Conservation (phyloP, 2,888 invertebrate species). For the Zele albiditarsus region DNA sequence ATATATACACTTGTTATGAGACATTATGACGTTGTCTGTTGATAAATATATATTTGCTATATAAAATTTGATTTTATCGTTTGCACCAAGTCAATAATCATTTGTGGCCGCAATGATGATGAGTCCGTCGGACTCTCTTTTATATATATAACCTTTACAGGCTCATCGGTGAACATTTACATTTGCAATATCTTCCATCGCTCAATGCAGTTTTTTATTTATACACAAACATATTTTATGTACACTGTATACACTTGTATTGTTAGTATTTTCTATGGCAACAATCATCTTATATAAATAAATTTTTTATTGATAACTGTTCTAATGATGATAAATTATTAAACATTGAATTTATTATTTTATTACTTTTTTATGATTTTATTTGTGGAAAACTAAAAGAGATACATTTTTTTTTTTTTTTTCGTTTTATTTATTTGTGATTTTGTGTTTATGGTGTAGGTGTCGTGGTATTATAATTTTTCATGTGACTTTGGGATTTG, state of each 20-base stretch:
- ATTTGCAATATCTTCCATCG: slow-evolving; percentile 45
- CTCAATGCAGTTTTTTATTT: background rate
- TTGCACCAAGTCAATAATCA: slow-evolving; percentile 51
- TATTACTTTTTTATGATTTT: too few relatives aligned
- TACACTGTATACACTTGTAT: too few relatives aligned
- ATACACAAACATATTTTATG: too few relatives aligned
- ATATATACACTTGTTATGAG: too few relatives aligned
- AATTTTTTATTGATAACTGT: too few relatives aligned
- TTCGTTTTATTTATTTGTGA: background rate
- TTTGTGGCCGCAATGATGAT: slow-evolving; percentile 46
- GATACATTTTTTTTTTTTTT: background rate
- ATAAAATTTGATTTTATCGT: slow-evolving; percentile 43
- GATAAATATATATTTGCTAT: background rate
- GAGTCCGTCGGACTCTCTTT: slow-evolving; percentile 43
- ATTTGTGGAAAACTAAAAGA: too few relatives aligned
- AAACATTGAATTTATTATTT: too few relatives aligned
- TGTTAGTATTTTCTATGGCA: too few relatives aligned
- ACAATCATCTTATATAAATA: too few relatives aligned
- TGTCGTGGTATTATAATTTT: background rate
- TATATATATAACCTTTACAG: slow-evolving; percentile 1
- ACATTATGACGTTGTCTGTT: too few relatives aligned
- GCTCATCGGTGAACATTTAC: slow-evolving; percentile 34
- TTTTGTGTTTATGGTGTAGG: background rate
- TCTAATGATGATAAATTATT: too few relatives aligned
- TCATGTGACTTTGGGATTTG: background rate